Evolutionary conservation across 2,113 vertebrate genomes (phyloP).

Genomic region (Camelus bactrianus): DNA sequence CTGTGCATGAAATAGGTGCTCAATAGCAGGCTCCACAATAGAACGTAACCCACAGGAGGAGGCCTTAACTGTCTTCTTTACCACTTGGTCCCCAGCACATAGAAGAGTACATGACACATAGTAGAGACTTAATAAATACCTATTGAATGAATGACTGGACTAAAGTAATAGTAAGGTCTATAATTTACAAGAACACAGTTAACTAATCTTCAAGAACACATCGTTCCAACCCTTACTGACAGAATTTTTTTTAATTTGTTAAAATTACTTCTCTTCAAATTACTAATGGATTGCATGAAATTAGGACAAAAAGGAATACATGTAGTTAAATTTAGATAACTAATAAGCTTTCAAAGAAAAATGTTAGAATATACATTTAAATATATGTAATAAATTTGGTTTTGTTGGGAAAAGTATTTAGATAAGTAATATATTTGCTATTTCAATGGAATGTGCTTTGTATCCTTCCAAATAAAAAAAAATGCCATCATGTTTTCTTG

Average conservation of each 20-base stretch:
- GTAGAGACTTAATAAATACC: neutral
- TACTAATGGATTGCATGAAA: constrained; percentile 20
- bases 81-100: neutral
- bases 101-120: neutral
- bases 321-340: neutral
- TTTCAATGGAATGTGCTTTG: constrained; percentile 36
- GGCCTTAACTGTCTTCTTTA: neutral
- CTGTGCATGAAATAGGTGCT: neutral
- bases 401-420: constrained; percentile 36
- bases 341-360: constrained; percentile 3
- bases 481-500: constrained; percentile 41
- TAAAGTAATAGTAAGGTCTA: neutral
- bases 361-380: neutral
- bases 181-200: neutral
- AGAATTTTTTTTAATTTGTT: neutral
- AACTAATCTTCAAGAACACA: neutral
- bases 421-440: neutral
- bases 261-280: constrained; percentile 46
- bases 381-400: neutral
- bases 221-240: neutral
- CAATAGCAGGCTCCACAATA: neutral
- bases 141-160: neutral
- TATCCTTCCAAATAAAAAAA: constrained; percentile 55
- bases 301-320: neutral
- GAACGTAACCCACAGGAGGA: neutral